Evolutionary conservation across 2,888 invertebrate genomes (phyloP), one percentile per base, ranked within the genome.

Genomic region (Melipona bicolor): DNA sequence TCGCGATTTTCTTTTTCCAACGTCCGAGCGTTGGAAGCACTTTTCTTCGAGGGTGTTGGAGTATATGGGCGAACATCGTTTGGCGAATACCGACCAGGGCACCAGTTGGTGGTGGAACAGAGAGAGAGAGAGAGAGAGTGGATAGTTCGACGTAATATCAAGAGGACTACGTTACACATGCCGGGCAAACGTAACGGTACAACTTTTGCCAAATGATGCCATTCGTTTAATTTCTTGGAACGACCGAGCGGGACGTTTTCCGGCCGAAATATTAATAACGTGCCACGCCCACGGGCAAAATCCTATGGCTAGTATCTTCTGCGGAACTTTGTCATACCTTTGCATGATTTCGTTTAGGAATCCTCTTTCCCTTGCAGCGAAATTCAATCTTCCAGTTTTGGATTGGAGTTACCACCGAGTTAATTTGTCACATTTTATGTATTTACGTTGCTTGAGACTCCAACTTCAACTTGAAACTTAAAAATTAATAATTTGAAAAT

Each of bases 171-270:
- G 75, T 77, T 77, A 81, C 83, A 81, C 76, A 84, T 77, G 78
- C 79, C 65, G 79, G 83, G 79, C 88, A 86, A 89, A 85, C 86
- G 69, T 89, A 88, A 89, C 83, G 83, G 81, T 68, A 70, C 85
- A 83, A 93, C 91, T 93, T 87, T 92, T 94, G 93, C 92, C 94
- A 93, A 94, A 93, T 92, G 92, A 93, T 92, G 91, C 90, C 91
- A 93, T 93, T 92, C 90, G 90, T 93, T 93, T 92, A 92, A 92
- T 92, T 91, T 91, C 91, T 90, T 92, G 91, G 91, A 93, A 91
- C 89, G 89, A 89, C 88, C 88, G 88, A 87, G 81, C 85, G 68
- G 9, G 83, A 88, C 83, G 78, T 92, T 91, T 92, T 90, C 79
- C 89, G 82, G 83, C 50, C 81, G 81, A 92, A 91, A 91, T 91